Percentiles rank a stretch among this genome's conserved stretches.
Evolutionary conservation across 2,888 invertebrate species (phyloP).

Genomic region (Aplocera efformata): DNA sequence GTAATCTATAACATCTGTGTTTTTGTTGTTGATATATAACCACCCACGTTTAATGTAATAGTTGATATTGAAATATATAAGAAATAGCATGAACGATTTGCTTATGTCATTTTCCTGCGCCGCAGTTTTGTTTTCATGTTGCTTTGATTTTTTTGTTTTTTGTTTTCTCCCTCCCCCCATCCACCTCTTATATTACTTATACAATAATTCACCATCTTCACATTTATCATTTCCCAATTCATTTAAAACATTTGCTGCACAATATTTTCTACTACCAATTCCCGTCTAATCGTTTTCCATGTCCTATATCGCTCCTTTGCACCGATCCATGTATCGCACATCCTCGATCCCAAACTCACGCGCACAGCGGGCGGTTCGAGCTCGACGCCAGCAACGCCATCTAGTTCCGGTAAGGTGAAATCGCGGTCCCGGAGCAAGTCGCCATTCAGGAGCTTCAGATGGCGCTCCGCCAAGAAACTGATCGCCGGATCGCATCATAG

Average conservation of each 20-base stretch:
- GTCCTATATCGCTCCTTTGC: not conserved
- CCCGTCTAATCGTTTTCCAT: not conserved
- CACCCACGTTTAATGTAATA: slow-evolving; percentile 28
- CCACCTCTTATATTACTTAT: slow-evolving; percentile 6
- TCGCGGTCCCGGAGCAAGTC: slow-evolving; percentile 95
- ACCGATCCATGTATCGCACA: slow-evolving; percentile 18
- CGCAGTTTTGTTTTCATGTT: slow-evolving; percentile 67
- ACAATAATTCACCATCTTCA: not conserved
- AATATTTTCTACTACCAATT: not conserved
- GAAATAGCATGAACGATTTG: slow-evolving; percentile 46
- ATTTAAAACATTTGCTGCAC: slow-evolving; percentile 3
- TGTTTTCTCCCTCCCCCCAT: slow-evolving; percentile 36
- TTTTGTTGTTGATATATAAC: slow-evolving; percentile 48
- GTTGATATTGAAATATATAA: slow-evolving; percentile 23
- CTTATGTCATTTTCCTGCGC: slow-evolving; percentile 70
- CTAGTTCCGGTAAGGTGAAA: slow-evolving; percentile 85
- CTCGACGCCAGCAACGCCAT: slow-evolving; percentile 67
- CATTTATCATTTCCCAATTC: not conserved
- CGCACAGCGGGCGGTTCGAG: slow-evolving; percentile 64
- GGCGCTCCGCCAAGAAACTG: slow-evolving; percentile 89
- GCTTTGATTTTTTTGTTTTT: slow-evolving; percentile 71
- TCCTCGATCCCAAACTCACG: slow-evolving; percentile 33
- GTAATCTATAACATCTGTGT: slow-evolving; percentile 53
- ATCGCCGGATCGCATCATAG: slow-evolving; percentile 86
- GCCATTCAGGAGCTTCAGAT: slow-evolving; percentile 95